Evolutionary conservation across 2,888 invertebrate genomes (phyloP), one percentile per base, ranked within the genome.

Genomic region (Nemoura dubitans): DNA sequence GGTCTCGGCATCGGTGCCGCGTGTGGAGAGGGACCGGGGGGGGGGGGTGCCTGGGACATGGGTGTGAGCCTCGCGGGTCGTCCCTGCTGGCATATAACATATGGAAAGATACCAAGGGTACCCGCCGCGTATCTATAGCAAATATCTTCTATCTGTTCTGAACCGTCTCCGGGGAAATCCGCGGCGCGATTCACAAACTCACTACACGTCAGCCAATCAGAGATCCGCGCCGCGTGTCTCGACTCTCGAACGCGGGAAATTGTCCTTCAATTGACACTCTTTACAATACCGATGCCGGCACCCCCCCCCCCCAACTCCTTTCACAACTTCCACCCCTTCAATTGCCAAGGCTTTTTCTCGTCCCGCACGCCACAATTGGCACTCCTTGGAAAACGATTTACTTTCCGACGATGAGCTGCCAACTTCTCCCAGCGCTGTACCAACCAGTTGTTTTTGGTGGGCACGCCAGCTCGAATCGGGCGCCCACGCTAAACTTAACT

Each of bases 71-170:
- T 59, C 59, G 36, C 36, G 21, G 59, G 36, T 36, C 21, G 59
- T 59, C 59, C 59, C 59, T 2, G 59, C 21, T 14, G 59, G 59
- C 59, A 21, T 7, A 59, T 7, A 59, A 59, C 59, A 14, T 59
- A 59, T 59, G 59, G 59, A 59, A 59, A 59, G 59, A 59, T 59
- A 59, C 59, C 59, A 21, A 7, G 59, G 59, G 21, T 36, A 36
- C 36, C 36, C 36, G 36, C 36, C 82, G 36, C 30, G 82, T 83
- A 42, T 83, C 83, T 83, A 36, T 43, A 42, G 43, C 83, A 83
- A 83, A 43, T 83, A 43, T 42, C 83, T 83, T 43, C 26, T 83
- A 83, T 83, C 83, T 83, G 42, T 42, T 83, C 42, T 83, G 83
- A 26, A 42, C 26, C 42, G 42, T 42, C 83, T 83, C 83, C n/a